Base-by-base conservation (phyloP, 2,888 invertebrate genomes). In the Sphaerophoria rueppellii region DNA sequence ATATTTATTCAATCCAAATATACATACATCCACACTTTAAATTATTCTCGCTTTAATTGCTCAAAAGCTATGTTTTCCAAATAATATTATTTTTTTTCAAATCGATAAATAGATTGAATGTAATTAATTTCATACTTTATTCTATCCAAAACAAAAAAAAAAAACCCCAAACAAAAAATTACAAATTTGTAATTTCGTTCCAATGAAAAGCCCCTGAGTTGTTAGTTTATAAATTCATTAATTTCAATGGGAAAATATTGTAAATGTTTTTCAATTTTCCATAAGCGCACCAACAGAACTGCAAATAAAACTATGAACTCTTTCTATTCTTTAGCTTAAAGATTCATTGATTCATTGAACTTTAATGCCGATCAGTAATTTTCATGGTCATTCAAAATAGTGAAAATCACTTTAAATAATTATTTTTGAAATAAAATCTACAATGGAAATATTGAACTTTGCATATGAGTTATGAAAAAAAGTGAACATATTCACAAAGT, bases 331-430 rank as follows among this genome's bases (percentile, higher is more conserved):
- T 11, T 11, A 16, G 11, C 16, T 37, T 40, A 9, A 35, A 35
- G 35, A 6, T 2, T 40, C 9, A 40, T 9, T 43, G 16, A 37
- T 58, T 40, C 43, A 43, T 11, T 12, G 12, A 60, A 60, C 24
- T 60, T 24, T 12, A 12, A 24, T 60, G 24, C 40, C 24, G 40
- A 16, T 58, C 16, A 57, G 11, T 16, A 50, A 50, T 4, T 16
- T 7, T 16, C 16, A 50, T 16, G 16, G 40, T 43, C 24, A 24
- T 7, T 58, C 6, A 60, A 60, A 43, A 37, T 0, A 2, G 16
- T 58, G 35, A 58, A 58, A 58, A 24, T 60, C 60, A 60, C 40
- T 60, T 60, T 40, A 60, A 60, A 60, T 40, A 40, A 6, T 43
- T 40, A 40, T 58, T 37, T 37, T 4, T 43, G 43, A 43, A 24